Evolutionary conservation across 2,113 vertebrate species (phyloP).

Genomic region (Pelodiscus sinensis): DNA sequence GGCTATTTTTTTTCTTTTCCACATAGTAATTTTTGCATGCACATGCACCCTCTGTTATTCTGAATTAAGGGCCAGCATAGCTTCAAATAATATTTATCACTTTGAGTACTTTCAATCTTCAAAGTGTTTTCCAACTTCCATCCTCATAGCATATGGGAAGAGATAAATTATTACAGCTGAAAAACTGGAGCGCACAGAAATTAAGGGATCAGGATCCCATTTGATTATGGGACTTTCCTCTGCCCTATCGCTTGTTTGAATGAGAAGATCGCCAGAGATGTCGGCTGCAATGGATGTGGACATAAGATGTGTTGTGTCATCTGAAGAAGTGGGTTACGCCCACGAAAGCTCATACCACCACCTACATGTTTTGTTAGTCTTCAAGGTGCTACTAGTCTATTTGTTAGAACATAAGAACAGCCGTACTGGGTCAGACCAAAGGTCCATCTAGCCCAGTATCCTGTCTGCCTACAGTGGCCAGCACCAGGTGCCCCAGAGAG

Average conservation of each 20-base stretch:
- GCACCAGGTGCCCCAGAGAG: no score
- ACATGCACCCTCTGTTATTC: neutral
- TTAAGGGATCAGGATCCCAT: neutral
- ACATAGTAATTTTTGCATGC: accelerated
- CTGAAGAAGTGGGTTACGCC: no score
- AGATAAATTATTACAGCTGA: accelerated
- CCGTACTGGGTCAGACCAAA: no score
- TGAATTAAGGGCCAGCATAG: neutral
- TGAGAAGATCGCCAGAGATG: neutral
- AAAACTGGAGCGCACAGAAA: neutral
- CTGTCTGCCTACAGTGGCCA: no score
- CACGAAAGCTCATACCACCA: no score
- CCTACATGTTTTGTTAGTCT: no score
- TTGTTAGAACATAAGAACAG: no score
- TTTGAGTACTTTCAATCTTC: neutral
- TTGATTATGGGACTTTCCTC: neutral
- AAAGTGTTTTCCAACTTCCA: neutral
- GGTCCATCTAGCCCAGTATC: no score
- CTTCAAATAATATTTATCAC: neutral
- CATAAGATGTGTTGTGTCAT: no score
- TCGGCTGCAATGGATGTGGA: neutral
- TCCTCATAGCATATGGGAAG: accelerated
- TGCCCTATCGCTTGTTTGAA: neutral
- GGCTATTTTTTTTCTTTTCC: neutral
- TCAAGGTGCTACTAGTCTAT: no score